These are phyloP conservation scores for Meandrina meandrites DNA, from an alignment of 92 coral and sea anemone species.

Conservation along the genomic window DNA sequence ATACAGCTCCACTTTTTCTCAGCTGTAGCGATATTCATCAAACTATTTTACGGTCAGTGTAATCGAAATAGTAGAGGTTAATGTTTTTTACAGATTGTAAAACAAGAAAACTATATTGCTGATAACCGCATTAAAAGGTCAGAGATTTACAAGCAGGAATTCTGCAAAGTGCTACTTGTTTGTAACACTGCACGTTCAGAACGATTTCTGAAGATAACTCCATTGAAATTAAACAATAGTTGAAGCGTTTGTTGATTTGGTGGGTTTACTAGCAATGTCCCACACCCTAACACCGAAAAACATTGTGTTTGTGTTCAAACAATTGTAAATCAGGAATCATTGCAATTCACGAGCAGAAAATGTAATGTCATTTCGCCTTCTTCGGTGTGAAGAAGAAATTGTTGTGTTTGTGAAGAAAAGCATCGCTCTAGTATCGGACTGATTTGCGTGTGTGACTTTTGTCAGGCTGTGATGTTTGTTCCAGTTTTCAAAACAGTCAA, in stretches of 20 bases:
- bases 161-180: background rate
- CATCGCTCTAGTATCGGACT: background rate
- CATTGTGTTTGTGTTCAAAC: background rate
- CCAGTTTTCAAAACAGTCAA: background rate
- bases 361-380: background rate
- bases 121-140: background rate
- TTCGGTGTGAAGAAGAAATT: background rate
- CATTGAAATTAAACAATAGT: background rate
- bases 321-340: background rate
- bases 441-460: conserved; percentile 2
- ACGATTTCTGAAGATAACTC: background rate
- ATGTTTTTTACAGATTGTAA: background rate
- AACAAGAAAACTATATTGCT: background rate
- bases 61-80: background rate
- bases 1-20: too few species aligned
- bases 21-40: background rate
- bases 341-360: background rate
- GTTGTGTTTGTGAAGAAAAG: background rate
- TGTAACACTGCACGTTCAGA: background rate
- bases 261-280: background rate
- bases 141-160: background rate
- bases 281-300: background rate
- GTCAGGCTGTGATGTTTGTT: conserved; percentile 4
- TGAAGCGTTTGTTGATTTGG: background rate
- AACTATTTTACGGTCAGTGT: background rate